Base-by-base conservation (phyloP, 2,797 vertebrate genomes). In the Neosilurus hyrtlii region DNA sequence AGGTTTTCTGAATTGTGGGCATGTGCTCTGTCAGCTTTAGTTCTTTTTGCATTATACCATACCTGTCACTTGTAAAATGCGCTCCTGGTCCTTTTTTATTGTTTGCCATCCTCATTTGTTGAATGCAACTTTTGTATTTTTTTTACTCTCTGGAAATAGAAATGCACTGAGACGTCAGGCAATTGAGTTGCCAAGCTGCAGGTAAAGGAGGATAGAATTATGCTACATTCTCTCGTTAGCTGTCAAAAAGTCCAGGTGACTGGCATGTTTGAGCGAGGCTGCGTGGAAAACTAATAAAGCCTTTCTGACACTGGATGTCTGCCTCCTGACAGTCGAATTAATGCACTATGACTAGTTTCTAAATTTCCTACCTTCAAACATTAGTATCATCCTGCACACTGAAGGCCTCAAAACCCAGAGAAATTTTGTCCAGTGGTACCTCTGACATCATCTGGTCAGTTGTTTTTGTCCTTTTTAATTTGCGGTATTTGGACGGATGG, bases 261-360 rank as follows among this genome's bases (percentile, higher is more conserved):
- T 84, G 86, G 35, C 85, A 88, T 83, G 37, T 61, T 75, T 70
- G 22, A 54, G 54, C 81, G 14, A 73, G 82, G 81, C 78, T 83
- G 16, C 20, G 35, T 57, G 83, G 79, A 87, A 87, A 76, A 83
- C 83, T 87, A 85, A 89, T 88, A 86, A 87, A 88, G 86, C 77
- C 80, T 75, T 85, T 84, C 68, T 82, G 83, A 87, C 83, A 73
- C 71, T 26, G 73, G 75, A 86, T 85, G 84, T 86, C 86, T 77
- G 35, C 79, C 57, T 86, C 63, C 85, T 88, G 89, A 83, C 86
- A 83, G 84, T 77, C 62, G 74, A 84, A 85, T 88, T 84, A 89
- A 90, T 86, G 72, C 83, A 78, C 73, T 83, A 67, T 79, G 87
- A 88, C 83, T 85, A 43, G 65, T 82, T 86, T 85, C 78, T 71